Base-by-base conservation (phyloP, 23 tunicate genomes). In the Corella eumyota region DNA sequence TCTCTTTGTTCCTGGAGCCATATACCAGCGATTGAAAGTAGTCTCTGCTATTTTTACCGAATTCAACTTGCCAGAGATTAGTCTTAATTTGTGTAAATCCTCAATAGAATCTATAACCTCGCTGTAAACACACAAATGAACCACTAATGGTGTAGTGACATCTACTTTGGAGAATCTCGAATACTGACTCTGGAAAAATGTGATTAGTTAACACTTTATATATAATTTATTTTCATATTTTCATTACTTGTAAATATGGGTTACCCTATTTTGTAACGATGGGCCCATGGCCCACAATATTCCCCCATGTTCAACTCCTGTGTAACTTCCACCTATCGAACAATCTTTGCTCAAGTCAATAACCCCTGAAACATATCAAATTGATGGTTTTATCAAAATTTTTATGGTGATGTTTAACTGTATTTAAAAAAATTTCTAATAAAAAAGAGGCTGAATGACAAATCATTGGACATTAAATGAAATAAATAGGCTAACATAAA, bases 61-160 rank as follows among this genome's bases (percentile, higher is more conserved):
- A 45, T 50, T 24, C 11, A 29, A 17, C 49, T 29, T 11, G n/a
- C n/a, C n/a, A n/a, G n/a, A n/a, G n/a, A n/a, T n/a, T n/a, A n/a
- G n/a, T 9, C 26, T 23, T 29, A 1, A 17, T 4, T 29, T 29
- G 30, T n/a, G 20, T 3, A 22, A 30, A 6, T 26, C 24, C 25
- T 17, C 54, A 24, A 50, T 22, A 2, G 32, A 5, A 21, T 22
- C 44, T 7, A 44, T 23, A 53, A 36, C 1, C 28, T 46, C 65
- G 31, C 67, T 66, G 35, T 50, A 76, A 15, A 67, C 67, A 3
- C 30, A 0, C 37, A 76, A 29, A 2, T 31, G 36, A 32, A 50
- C 53, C 20, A 56, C 50, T 51, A 64, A 48, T 25, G 73, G 73
- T 37, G 60, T 76, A 4, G 68, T 67, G 38, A 76, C 74, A 67